Evolutionary conservation across 2,113 vertebrate species (phyloP), one percentile per base, ranked within the genome.

Genomic region (Gambusia affinis): DNA sequence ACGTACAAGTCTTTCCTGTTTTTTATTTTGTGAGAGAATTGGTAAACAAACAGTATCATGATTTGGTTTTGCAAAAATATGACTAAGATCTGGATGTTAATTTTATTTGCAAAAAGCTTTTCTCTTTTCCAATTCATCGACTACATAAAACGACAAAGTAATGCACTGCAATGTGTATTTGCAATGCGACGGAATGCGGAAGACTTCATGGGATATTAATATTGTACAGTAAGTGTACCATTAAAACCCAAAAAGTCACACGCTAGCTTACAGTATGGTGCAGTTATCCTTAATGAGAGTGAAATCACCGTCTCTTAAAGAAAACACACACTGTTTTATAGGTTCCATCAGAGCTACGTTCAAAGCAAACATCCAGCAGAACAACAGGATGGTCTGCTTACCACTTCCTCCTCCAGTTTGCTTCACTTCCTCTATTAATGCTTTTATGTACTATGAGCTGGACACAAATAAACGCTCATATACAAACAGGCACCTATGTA

Each of bases 321-420:
- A 88, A 85, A 84, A 1, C 88, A 69, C 93, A 92, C 47, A 92
- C 93, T 93, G 93, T 94, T 95, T 94, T 94, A 94, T 90, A 64
- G 84, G 86, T 86, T 89, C 86, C 89, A 79, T 85, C 85, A 78
- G 87, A 72, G 90, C 85, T 68, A 74, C 71, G 84, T 94, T 94
- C 92, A 94, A 94, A 94, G 93, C 86, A 82, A 91, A 79, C 83
- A 87, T 87, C 75, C 75, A 51, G 66, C 81, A 35, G 82, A 84
- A 85, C 89, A 88, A 90, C 92, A 92, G 92, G 92, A 94, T 92
- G 89, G 81, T 76, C 78, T 19, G 73, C 82, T 79, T 80, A 39
- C 78, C 78, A 71, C 86, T 92, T 93, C 91, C 90, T 85, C 77
- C 82, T 66, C 79, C 17, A 72, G 47, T 84, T 91, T 81, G 14